phyloP scores from a whole-genome alignment of 2,797 vertebrate genomes.

The Lepilemur septentrionalis region DNA sequence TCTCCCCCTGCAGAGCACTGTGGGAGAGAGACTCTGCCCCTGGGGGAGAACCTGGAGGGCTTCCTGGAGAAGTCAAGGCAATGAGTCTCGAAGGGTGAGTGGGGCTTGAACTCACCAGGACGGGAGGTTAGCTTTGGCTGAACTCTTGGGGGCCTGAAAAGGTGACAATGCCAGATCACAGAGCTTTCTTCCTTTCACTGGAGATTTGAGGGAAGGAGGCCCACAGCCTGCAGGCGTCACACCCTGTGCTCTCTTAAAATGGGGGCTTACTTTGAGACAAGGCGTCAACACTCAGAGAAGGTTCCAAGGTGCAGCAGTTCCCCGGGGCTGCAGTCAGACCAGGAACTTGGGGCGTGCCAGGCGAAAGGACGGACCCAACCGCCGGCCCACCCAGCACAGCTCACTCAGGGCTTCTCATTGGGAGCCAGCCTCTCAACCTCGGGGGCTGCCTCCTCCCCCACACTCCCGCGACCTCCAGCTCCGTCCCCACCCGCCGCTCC shows the following conservation, averaged over 20 bases:
- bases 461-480: too few species aligned
- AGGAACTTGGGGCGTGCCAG: rapidly evolving
- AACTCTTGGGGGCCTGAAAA: background rate
- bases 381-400: rapidly evolving
- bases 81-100: background rate
- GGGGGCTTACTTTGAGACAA: background rate
- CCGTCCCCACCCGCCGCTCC: background rate
- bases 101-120: background rate
- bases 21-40: background rate
- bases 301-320: too few species aligned
- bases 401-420: background rate
- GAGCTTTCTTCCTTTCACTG: background rate
- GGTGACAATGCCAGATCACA: background rate
- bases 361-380: background rate
- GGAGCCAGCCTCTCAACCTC: background rate
- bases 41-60: background rate
- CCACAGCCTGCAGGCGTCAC: rapidly evolving
- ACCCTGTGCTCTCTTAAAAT: background rate
- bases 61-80: background rate
- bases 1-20: rapidly evolving
- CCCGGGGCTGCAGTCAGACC: background rate
- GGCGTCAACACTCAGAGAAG: background rate
- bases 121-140: background rate
- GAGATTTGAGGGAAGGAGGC: background rate
- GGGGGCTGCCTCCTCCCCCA: background rate